phyloP scores from a whole-genome alignment of 2,113 vertebrate genomes.

The Gymnarchus niloticus region DNA sequence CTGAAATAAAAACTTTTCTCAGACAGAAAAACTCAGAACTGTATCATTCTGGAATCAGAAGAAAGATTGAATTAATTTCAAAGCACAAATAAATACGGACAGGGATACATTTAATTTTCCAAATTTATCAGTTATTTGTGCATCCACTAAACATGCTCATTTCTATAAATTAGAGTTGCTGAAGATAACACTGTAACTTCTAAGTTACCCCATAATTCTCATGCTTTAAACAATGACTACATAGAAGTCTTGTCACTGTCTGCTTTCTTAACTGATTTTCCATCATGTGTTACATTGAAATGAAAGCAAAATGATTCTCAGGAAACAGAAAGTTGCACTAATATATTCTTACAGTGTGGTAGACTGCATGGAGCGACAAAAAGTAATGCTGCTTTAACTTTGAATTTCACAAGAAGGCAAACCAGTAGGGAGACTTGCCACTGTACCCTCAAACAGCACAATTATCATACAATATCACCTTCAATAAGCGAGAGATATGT shows the following conservation, averaged over 20 bases:
- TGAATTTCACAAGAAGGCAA: not conserved
- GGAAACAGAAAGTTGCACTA: not conserved
- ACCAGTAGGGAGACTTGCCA: not conserved
- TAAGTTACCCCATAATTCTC: not conserved
- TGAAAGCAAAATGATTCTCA: not conserved
- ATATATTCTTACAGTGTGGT: not conserved
- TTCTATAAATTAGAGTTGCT: constrained; percentile 16
- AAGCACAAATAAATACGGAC: constrained; percentile 42
- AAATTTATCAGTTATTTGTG: constrained; percentile 36
- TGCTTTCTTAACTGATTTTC: not conserved
- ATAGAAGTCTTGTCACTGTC: not conserved
- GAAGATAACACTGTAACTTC: constrained; percentile 10
- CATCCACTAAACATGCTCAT: constrained; percentile 24
- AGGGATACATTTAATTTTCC: constrained; percentile 36
- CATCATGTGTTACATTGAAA: not conserved
- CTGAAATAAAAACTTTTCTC: not conserved
- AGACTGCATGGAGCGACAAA: not conserved
- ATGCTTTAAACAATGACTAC: not conserved
- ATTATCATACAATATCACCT: not conserved
- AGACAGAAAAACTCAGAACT: not conserved
- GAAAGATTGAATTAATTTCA: constrained; percentile 37
- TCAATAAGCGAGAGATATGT: not conserved
- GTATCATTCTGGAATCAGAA: not conserved
- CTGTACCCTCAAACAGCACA: not conserved
- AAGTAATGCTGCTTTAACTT: not conserved